These are phyloP conservation scores for Lamprologus speciosus DNA, from an alignment of 2,113 vertebrate genomes.

Conservation along the genomic window DNA sequence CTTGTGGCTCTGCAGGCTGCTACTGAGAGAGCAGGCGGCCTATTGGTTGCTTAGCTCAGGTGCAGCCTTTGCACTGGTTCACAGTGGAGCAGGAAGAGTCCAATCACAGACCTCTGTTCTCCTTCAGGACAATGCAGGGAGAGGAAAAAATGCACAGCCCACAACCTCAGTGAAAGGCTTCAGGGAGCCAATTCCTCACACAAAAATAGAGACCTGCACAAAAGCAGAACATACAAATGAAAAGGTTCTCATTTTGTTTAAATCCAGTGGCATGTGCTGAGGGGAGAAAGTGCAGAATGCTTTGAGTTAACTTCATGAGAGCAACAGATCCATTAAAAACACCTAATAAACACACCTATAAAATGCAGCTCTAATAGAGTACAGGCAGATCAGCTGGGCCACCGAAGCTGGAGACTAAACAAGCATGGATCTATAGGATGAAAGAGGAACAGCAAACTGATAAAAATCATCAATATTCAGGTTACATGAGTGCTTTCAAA, in stretches of 20 bases:
- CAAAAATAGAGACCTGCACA: not conserved
- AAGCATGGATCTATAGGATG: not conserved
- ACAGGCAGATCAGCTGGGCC: not conserved
- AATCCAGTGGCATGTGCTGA: not conserved
- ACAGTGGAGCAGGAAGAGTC: not conserved
- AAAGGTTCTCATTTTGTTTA: not conserved
- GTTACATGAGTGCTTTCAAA: not conserved
- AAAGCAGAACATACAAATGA: not conserved
- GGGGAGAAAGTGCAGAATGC: not conserved
- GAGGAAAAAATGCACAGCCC: not conserved
- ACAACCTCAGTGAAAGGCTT: not conserved
- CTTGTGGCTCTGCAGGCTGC: not conserved
- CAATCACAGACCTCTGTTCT: conserved; percentile 22
- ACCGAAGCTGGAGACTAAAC: not conserved
- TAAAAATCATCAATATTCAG: not conserved
- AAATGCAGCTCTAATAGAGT: not conserved
- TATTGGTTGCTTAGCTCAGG: conserved; percentile 47
- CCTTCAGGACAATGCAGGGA: not conserved
- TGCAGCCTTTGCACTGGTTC: conserved; percentile 17
- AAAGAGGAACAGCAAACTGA: not conserved
- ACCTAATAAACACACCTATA: conserved; percentile 9
- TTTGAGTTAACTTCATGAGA: not conserved
- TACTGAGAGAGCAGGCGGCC: not conserved
- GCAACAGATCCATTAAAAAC: not conserved
- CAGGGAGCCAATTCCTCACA: not conserved